Evolutionary conservation across 2,888 invertebrate genomes (phyloP).

Genomic region (Drosophila parthenogenetica): DNA sequence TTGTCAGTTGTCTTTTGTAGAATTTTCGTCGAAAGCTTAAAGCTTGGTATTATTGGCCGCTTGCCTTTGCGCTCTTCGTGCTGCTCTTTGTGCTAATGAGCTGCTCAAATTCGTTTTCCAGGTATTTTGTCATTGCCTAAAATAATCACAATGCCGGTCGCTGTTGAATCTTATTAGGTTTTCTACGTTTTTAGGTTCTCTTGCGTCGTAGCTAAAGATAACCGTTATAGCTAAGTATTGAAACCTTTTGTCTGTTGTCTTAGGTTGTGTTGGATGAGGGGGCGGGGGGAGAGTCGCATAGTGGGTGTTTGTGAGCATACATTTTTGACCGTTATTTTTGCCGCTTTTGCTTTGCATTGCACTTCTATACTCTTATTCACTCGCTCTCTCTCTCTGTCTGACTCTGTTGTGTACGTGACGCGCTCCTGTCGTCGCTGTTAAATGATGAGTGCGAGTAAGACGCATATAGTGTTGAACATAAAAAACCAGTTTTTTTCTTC

Average conservation of each 20-base stretch:
- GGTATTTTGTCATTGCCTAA: constrained; percentile 71
- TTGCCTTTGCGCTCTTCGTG: constrained; percentile 20
- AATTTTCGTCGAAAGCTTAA: constrained; percentile 57
- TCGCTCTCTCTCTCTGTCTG: constrained; percentile 32
- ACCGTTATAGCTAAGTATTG: constrained; percentile 35
- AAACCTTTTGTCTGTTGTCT: constrained; percentile 64
- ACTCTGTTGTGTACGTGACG: constrained; percentile 43
- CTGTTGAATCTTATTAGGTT: constrained; percentile 8
- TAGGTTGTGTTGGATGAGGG: constrained; percentile 50
- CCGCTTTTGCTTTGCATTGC: constrained; percentile 48
- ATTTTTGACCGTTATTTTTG: constrained; percentile 75
- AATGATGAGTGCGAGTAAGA: constrained; percentile 53
- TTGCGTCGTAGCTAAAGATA: constrained; percentile 42
- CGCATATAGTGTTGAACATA: constrained; percentile 38
- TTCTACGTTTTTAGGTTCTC: constrained; percentile 33
- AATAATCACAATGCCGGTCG: constrained; percentile 52
- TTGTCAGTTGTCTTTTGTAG: constrained; percentile 48
- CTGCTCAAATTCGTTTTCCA: constrained; percentile 52
- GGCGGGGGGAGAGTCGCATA: constrained; percentile 19
- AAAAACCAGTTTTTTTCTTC: constrained; percentile 69
- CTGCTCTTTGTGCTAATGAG: constrained; percentile 54
- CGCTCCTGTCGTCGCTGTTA: constrained; percentile 27
- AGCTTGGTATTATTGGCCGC: constrained; percentile 59
- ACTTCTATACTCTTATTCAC: constrained; percentile 30
- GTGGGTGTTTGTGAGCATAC: constrained; percentile 54